A percentile compares a stretch with the other conserved stretches of the same genome.
phyloP scores from a whole-genome alignment of 2,888 invertebrate genomes.

The Tolmerus cingulatus region DNA sequence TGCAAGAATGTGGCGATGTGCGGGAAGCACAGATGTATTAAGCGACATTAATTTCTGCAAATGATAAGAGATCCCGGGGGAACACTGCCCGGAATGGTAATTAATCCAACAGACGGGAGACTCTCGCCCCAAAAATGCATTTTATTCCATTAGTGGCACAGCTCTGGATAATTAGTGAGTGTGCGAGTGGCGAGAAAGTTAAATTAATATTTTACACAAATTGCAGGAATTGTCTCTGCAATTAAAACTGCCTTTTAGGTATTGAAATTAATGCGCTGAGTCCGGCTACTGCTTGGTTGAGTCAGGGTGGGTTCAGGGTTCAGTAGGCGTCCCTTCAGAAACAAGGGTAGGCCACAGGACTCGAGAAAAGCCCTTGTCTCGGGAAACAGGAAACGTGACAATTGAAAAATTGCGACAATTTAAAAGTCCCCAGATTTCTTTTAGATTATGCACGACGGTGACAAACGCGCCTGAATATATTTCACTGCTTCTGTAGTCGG shows the following conservation, averaged over 20 bases:
- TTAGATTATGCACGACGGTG: constrained; percentile 30
- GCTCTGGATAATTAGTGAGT: constrained; percentile 4
- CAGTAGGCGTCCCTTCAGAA: background rate
- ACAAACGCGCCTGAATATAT: constrained; percentile 12
- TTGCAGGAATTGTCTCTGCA: background rate
- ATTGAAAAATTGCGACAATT: constrained; percentile 41
- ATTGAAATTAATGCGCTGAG: background rate
- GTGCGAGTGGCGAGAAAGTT: background rate
- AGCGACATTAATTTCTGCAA: constrained; percentile 29
- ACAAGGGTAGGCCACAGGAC: too few species aligned
- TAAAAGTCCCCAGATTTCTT: constrained; percentile 37
- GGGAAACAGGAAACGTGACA: constrained; percentile 32
- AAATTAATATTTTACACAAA: constrained; percentile 29
- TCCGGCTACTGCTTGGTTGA: background rate
- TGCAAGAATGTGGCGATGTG: background rate
- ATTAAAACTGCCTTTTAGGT: background rate
- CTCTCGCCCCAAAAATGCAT: background rate
- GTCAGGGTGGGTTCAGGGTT: background rate
- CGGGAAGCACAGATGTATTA: background rate
- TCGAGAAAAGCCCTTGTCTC: background rate
- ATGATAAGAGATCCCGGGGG: background rate
- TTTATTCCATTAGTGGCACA: background rate
- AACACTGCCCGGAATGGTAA: constrained; percentile 1
- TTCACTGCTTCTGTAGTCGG: background rate
- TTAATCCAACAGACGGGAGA: constrained; percentile 14